These are phyloP conservation scores for Eupithecia subumbrata DNA, from an alignment of 2,888 invertebrate genomes.

Conservation along the genomic window DNA sequence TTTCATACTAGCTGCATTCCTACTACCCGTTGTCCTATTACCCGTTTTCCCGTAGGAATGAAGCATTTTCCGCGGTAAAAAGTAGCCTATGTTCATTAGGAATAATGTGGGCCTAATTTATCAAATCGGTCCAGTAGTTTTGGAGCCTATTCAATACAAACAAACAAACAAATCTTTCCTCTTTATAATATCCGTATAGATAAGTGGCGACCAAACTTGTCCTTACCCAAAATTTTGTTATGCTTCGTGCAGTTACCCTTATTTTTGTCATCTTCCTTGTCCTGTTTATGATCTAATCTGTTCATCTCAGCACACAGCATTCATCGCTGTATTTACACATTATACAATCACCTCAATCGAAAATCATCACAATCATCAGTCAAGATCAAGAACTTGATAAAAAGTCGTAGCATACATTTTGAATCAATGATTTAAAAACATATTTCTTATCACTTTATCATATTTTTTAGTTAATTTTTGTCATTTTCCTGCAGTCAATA, in stretches of 20 bases:
- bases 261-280: constrained; percentile 63
- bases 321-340: constrained; percentile 32
- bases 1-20: too few species aligned
- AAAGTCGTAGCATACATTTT: not conserved
- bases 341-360: not conserved
- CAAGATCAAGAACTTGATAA: not conserved
- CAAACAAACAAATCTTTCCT: too few species aligned
- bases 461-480: not conserved
- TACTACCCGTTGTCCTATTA: too few species aligned
- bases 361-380: not conserved
- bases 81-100: too few species aligned
- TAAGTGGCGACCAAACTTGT: too few species aligned
- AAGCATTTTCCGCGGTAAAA: too few species aligned
- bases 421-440: not conserved
- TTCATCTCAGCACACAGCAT: constrained; percentile 65
- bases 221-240: constrained; percentile 73
- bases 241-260: constrained; percentile 75
- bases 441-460: not conserved
- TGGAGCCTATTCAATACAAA: too few species aligned
- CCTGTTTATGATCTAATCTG: constrained; percentile 70
- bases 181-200: too few species aligned
- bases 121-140: too few species aligned
- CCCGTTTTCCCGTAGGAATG: too few species aligned
- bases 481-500: not conserved
- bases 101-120: too few species aligned